Base-by-base conservation (phyloP, 2,888 invertebrate species). In the Melanostoma mellinum region DNA sequence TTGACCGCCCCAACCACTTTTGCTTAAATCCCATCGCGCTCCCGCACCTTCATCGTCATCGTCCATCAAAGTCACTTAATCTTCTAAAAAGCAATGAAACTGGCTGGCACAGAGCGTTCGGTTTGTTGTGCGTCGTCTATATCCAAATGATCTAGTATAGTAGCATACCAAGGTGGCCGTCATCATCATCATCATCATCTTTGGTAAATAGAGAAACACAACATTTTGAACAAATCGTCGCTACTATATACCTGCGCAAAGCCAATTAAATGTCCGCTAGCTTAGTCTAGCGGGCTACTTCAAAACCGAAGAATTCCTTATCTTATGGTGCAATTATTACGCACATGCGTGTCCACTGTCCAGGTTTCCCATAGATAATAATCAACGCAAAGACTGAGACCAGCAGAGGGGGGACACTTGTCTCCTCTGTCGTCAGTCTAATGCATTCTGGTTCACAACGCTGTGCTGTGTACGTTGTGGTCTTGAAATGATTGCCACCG, bases 401-500 rank as follows among this genome's bases (percentile, higher is more conserved):
- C 20, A 20, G 20, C 0, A 52, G 56, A n/a, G n/a, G 35, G 60
- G 36, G n/a, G 46, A 55, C 32, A 55, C 46, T 42, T 32, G 2
- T 9, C 33, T 35, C 32, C 46, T 38, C 42, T 32, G 2, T 9
- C 33, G n/a, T 35, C 20, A 30, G 44, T n/a, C 20, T 38, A 52
- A 20, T 30, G 46, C 78, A 78, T 78, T 82, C 82, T 82, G 74
- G 82, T 82, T 73, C 82, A 78, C 75, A 79, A 56, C 36, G 60
- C 52, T 40, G 52, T 56, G 55, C 44, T 38, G 9, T 58, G 52
- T 40, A 42, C 58, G 56, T 63, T 53, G 69, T 52, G 68, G 58
- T 69, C 69, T 74, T 79, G 77, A 67, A 82, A 78, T 79, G 61
- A 85, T 87, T 85, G 85, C 87, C 85, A 68, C 86, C 86, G 87